Base-by-base conservation (phyloP, 2,888 invertebrate genomes). In the Autographa pulchrina region DNA sequence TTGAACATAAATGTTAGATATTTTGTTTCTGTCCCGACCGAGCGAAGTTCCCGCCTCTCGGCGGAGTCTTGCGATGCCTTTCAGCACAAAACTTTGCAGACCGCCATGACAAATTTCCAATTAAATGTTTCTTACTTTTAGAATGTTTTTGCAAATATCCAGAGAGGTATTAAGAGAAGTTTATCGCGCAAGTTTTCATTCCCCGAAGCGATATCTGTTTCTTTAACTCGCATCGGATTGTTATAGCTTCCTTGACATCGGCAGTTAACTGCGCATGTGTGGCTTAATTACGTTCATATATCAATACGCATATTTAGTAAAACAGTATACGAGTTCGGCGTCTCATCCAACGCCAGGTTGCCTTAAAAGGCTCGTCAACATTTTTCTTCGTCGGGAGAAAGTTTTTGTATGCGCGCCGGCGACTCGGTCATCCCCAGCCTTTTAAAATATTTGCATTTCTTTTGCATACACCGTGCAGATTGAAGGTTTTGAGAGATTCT, bases 381-480 rank as follows among this genome's bases (percentile, higher is more conserved):
- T 92, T 94, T 93, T 94, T 93, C 90, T 87, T 86, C 79, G 78
- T 52, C 66, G 81, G 84, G 94, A 89, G 94, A 94, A 95, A 95
- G 94, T 94, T 94, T 93, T 91, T 80, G 78, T 75, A 80, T 74
- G 74, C 78, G 61, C 60, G 67, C 64, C 68, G 75, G 58, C 72
- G 86, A 72, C 82, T 87, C 84, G 89, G 89, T 87, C 92, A 89
- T 91, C 89, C 88, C 86, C 73, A 78, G 86, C 89, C 92, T 91
- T 90, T 93, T 92, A 92, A 92, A 86, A 91, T 91, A 93, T 92
- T 94, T 92, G 92, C 92, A 93, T 94, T 93, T 91, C 91, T 91
- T 90, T 90, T 89, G 88, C 90, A 90, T 88, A 90, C 86, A 84
- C 76, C 80, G 83, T 83, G 85, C 78, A 82, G 86, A 85, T 88